These are phyloP conservation scores for Dromiciops gliroides DNA, from an alignment of 2,113 vertebrate species.

Conservation along the genomic window DNA sequence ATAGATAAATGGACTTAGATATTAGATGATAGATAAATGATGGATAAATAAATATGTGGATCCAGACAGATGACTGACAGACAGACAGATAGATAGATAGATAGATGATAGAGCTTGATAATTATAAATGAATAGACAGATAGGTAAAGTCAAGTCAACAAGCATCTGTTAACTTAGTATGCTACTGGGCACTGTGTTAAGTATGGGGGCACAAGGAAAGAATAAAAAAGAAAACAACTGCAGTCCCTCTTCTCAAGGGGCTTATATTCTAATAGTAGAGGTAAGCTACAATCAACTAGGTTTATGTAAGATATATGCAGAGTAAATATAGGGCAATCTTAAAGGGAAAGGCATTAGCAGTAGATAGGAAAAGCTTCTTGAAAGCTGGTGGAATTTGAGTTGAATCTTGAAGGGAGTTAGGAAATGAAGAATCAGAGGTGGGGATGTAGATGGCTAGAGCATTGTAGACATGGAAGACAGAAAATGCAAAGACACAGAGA, in stretches of 20 bases:
- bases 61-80: not conserved
- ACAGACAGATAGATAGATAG: no score
- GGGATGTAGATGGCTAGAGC: not conserved
- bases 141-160: not conserved
- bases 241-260: not conserved
- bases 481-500: not conserved
- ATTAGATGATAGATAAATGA: not conserved
- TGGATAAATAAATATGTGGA: no score
- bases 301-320: no score
- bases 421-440: not conserved
- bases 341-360: not conserved
- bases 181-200: not conserved
- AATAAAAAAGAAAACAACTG: not conserved
- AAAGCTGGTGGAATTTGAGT: not conserved
- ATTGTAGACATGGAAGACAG: not conserved
- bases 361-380: no score
- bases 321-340: not conserved
- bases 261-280: not conserved
- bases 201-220: not conserved
- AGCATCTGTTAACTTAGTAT: not conserved
- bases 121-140: not conserved
- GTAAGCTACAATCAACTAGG: no score
- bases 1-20: not conserved
- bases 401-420: not conserved
- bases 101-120: not conserved